phyloP scores from a whole-genome alignment of 2,113 vertebrate species.

The Patagioenas fasciata region DNA sequence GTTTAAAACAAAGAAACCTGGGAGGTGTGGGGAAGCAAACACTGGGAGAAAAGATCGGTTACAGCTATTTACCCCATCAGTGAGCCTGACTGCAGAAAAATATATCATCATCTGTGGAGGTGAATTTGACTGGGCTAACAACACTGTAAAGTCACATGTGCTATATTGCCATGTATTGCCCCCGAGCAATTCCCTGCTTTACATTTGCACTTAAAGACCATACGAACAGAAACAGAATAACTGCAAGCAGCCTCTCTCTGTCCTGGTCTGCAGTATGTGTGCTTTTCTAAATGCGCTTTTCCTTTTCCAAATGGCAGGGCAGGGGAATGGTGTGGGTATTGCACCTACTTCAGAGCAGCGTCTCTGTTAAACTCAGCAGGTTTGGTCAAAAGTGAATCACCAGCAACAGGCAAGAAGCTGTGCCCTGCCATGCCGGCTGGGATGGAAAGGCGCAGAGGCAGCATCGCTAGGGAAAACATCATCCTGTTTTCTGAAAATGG shows the following conservation, averaged over 20 bases:
- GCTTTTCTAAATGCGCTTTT: neutral
- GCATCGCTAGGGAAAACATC: neutral
- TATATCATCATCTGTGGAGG: neutral
- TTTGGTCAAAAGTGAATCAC: neutral
- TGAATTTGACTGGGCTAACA: neutral
- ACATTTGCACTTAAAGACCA: neutral
- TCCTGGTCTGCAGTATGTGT: neutral
- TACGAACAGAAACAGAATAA: neutral
- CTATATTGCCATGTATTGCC: neutral
- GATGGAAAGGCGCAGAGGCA: rapidly evolving
- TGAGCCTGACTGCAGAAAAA: neutral
- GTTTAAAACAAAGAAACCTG: neutral
- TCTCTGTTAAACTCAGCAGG: neutral
- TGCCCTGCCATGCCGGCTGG: neutral
- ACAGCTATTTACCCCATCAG: neutral
- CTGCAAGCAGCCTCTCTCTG: neutral
- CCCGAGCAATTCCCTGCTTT: neutral
- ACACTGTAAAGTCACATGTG: neutral
- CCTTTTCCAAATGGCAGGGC: neutral
- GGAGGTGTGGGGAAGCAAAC: neutral
- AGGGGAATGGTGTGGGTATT: neutral
- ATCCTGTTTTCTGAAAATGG: neutral
- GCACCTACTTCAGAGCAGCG: neutral
- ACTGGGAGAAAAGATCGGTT: neutral
- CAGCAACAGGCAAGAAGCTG: rapidly evolving